Evolutionary conservation across 2,113 vertebrate species (phyloP).

Genomic region (Dicerorhinus sumatrensis): DNA sequence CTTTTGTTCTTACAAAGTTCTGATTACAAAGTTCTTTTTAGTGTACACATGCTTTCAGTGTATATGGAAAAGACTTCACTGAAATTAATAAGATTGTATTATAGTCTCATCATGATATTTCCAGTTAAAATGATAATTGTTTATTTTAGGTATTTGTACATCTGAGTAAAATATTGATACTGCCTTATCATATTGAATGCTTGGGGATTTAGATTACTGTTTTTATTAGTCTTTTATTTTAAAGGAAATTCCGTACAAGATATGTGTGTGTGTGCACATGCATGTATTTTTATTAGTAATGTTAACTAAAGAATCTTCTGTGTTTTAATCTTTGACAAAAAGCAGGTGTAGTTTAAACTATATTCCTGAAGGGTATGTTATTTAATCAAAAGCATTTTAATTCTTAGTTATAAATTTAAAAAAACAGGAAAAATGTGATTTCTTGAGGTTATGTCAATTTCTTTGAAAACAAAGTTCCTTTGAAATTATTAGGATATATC

Average conservation of each 20-base stretch:
- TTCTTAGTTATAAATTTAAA: conserved; percentile 7
- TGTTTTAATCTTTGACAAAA: neutral
- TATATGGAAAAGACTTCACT: neutral
- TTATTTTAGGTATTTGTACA: neutral
- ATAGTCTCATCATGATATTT: neutral
- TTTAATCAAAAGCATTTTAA: conserved; percentile 42
- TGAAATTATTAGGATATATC: neutral
- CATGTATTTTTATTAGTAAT: neutral
- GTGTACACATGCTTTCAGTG: neutral
- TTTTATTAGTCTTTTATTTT: conserved; percentile 30
- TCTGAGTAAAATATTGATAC: neutral
- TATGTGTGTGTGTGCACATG: neutral
- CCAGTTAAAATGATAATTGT: neutral
- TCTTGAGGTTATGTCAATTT: conserved; percentile 23
- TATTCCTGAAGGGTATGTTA: conserved; percentile 11
- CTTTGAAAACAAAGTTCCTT: conserved; percentile 22
- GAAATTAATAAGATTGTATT: conserved; percentile 17
- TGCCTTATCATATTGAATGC: neutral
- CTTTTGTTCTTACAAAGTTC: neutral
- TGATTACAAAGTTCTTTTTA: neutral
- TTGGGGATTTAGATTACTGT: neutral
- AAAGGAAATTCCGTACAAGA: neutral
- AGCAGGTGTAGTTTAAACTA: neutral
- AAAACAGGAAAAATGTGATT: neutral
- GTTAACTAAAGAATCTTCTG: conserved; percentile 16